Evolutionary conservation across 2,888 invertebrate genomes (phyloP).

Genomic region (Acleris cristana): DNA sequence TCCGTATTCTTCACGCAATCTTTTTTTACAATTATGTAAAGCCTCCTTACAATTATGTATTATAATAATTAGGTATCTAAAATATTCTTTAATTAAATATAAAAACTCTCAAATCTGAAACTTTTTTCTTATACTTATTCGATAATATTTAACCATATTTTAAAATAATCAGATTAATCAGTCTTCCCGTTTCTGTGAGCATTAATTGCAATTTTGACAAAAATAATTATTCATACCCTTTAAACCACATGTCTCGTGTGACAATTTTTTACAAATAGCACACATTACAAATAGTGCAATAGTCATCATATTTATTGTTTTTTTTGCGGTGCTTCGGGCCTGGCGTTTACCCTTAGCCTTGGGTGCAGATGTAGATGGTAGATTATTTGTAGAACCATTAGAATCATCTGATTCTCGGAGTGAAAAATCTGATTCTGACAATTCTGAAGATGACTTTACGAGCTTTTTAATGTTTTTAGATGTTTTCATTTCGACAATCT

Average conservation of each 20-base stretch:
- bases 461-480: background rate
- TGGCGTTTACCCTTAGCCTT: slow-evolving; percentile 26
- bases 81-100: too few relatives aligned
- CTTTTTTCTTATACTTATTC: too few relatives aligned
- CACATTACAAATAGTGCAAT: slow-evolving; percentile 9
- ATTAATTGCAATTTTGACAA: too few relatives aligned
- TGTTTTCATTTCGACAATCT: background rate
- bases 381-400: slow-evolving; percentile 9
- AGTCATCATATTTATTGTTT: slow-evolving; percentile 2
- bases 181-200: too few relatives aligned
- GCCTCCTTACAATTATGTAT: too few relatives aligned
- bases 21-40: too few relatives aligned
- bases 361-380: slow-evolving; percentile 6
- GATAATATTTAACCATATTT: too few relatives aligned
- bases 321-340: slow-evolving; percentile 34
- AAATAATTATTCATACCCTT: background rate
- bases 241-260: slow-evolving; percentile 10
- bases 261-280: slow-evolving; percentile 3
- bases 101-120: too few relatives aligned
- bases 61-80: too few relatives aligned
- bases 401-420: slow-evolving; percentile 37
- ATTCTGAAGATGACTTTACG: slow-evolving; percentile 33
- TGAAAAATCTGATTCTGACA: slow-evolving; percentile 33
- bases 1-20: too few relatives aligned
- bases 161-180: too few relatives aligned